phyloP scores from a whole-genome alignment of 1,140 invertebrate genomes.

The Doryteuthis pealeii region DNA sequence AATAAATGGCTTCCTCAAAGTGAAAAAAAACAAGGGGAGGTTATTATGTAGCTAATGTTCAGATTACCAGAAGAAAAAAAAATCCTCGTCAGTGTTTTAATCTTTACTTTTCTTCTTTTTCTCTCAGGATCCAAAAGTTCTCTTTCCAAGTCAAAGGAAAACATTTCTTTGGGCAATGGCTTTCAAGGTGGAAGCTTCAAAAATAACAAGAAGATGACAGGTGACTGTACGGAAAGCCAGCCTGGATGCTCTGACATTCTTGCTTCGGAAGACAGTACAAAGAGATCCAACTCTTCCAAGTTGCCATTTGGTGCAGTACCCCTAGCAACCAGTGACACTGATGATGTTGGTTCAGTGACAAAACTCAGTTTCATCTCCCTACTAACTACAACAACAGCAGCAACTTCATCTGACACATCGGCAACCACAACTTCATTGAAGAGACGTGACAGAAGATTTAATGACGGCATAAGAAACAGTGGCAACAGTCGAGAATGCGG shows the following conservation, averaged over 20 bases:
- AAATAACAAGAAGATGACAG: neutral
- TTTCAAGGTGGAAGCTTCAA: neutral
- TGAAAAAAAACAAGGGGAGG: too few species aligned
- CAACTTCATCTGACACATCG: too few species aligned
- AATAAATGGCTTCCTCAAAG: too few species aligned
- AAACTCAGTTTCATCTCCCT: neutral
- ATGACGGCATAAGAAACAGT: neutral
- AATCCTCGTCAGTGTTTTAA: too few species aligned
- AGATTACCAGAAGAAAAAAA: too few species aligned
- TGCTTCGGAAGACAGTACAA: neutral
- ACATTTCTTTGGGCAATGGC: neutral
- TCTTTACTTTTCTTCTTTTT: too few species aligned
- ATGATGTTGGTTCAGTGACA: neutral
- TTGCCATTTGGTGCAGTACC: neutral
- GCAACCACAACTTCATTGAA: neutral
- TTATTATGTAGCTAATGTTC: too few species aligned
- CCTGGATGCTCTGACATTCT: neutral
- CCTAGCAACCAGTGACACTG: neutral
- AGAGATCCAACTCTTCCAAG: neutral
- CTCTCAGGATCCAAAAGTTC: neutral
- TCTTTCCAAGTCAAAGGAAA: neutral
- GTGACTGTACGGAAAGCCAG: neutral
- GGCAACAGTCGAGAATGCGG: neutral
- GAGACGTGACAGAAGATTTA: neutral
- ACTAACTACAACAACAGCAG: too few species aligned